Conservation (phyloP, 2,888 invertebrate species). For the Amblyteles armatorius region DNA sequence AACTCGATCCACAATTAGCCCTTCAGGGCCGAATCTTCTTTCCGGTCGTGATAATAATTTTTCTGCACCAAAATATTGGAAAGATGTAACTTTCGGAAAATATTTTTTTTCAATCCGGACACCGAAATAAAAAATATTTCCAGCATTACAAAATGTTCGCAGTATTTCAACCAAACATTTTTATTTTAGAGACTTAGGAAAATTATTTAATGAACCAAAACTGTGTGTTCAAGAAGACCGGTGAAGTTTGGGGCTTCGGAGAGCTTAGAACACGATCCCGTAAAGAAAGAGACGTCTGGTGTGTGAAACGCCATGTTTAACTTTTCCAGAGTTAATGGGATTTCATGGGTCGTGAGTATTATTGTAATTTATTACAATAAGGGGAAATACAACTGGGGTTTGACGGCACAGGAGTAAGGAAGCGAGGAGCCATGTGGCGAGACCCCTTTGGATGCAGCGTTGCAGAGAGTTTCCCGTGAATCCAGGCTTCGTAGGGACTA, state of each 20-base stretch:
- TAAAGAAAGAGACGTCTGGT: background rate
- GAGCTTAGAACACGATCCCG: background rate
- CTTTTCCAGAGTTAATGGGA: background rate
- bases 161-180: too few relatives aligned
- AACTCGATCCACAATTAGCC: too few relatives aligned
- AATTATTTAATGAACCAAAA: background rate
- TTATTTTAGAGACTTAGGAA: too few relatives aligned
- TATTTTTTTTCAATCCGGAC: background rate
- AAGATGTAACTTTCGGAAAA: background rate
- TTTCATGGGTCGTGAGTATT: conserved; percentile 1
- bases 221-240: background rate
- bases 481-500: conserved; percentile 49
- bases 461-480: conserved; percentile 21
- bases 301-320: conserved; percentile 24
- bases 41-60: background rate
- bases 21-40: too few relatives aligned
- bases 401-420: background rate
- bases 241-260: too few relatives aligned
- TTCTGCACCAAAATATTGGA: background rate
- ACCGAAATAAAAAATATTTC: too few relatives aligned
- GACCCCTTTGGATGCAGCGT: conserved; percentile 2
- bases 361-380: conserved; percentile 10
- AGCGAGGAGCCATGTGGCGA: conserved; percentile 7
- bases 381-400: background rate
- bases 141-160: background rate